Percentiles rank a stretch among this genome's conserved stretches.
Evolutionary conservation across 2,797 vertebrate genomes (phyloP).

Genomic region (Pantherophis vulpinus): DNA sequence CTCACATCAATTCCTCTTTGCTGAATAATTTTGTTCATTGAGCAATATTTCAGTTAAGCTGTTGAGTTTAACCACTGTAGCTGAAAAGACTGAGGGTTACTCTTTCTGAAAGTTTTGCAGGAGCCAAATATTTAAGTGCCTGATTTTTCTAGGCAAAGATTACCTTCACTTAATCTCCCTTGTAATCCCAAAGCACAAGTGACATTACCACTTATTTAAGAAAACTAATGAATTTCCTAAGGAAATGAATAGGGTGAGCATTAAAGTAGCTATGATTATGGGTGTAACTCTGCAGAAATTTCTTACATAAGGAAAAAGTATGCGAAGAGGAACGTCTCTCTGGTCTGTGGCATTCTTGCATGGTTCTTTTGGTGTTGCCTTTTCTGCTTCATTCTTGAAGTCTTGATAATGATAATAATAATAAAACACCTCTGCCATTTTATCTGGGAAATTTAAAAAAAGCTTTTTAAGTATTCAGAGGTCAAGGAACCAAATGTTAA

Average conservation of each 20-base stretch:
- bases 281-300: constrained; percentile 54
- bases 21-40: constrained; percentile 65
- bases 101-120: constrained; percentile 55
- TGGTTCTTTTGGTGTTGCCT: not conserved
- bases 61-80: constrained; percentile 63
- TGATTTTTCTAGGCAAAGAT: constrained; percentile 65
- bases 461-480: not conserved
- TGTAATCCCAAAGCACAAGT: constrained; percentile 61
- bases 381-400: constrained; percentile 8
- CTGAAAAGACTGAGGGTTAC: constrained; percentile 58
- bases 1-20: constrained; percentile 58
- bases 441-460: not conserved
- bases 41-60: constrained; percentile 70
- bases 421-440: not conserved
- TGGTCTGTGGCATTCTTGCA: not conserved
- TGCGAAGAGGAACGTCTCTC: constrained; percentile 6
- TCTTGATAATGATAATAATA: not conserved
- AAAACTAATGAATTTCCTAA: constrained; percentile 64
- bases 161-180: constrained; percentile 63
- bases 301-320: constrained; percentile 41
- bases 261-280: constrained; percentile 58
- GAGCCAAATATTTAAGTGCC: constrained; percentile 60
- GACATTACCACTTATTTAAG: constrained; percentile 56
- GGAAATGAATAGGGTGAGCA: constrained; percentile 62
- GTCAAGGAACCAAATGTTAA: not conserved